These are phyloP conservation scores for Halichoeres trimaculatus DNA, from an alignment of 2,113 vertebrate species.

Conservation along the genomic window DNA sequence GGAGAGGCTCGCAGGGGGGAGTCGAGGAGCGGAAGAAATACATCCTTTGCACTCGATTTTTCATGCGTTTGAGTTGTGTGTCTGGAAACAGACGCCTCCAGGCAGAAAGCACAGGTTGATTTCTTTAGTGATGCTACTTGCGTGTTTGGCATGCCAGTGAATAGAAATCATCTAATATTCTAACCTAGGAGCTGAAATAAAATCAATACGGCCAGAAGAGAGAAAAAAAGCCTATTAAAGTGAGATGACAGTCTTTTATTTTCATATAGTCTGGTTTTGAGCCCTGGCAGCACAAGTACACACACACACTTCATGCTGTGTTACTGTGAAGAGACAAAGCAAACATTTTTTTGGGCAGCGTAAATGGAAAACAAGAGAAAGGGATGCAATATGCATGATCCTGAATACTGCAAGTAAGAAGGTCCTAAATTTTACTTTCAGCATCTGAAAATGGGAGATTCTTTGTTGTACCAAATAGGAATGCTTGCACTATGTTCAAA, in stretches of 20 bases:
- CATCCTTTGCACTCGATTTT: slow-evolving; percentile 38
- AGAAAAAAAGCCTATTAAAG: slow-evolving; percentile 50
- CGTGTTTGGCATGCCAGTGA: slow-evolving; percentile 49
- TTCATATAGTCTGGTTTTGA: slow-evolving; percentile 18
- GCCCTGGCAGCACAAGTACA: background rate
- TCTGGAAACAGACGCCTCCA: slow-evolving; percentile 28
- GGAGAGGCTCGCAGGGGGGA: slow-evolving; percentile 12
- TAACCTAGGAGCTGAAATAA: slow-evolving; percentile 46
- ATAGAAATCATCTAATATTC: slow-evolving; percentile 43
- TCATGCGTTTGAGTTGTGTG: slow-evolving; percentile 43
- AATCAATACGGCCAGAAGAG: slow-evolving; percentile 64
- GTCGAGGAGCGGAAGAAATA: slow-evolving; percentile 13
- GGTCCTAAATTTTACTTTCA: background rate
- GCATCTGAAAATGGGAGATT: background rate
- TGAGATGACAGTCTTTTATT: slow-evolving; percentile 44
- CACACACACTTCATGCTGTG: background rate
- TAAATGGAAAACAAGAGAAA: background rate
- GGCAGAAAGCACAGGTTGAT: slow-evolving; percentile 43
- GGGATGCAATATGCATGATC: background rate
- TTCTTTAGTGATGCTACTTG: slow-evolving; percentile 51
- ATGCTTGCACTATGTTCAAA: background rate
- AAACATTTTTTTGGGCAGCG: background rate
- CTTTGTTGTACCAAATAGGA: background rate
- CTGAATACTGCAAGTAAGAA: background rate
- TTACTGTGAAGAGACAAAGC: slow-evolving; percentile 2